Base-by-base conservation (phyloP, 2,797 vertebrate genomes). In the Characodon lateralis region DNA sequence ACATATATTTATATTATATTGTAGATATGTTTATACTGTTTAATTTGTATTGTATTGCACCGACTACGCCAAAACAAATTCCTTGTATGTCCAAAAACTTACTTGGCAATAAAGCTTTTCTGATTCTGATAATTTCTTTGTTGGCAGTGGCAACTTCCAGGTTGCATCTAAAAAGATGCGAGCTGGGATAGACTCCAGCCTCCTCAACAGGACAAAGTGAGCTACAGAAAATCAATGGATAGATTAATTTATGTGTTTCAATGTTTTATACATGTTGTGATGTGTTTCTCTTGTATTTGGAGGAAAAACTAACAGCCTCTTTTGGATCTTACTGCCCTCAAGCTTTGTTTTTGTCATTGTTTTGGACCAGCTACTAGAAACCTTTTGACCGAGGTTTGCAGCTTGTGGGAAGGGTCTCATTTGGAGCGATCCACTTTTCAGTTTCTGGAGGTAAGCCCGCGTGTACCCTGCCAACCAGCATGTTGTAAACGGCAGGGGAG, bases 221-320 rank as follows among this genome's bases (percentile, higher is more conserved):
- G 24, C 66, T 48, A 26, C 43, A 70, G 43, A 70, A 70, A 48
- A 48, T 70, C 0, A 53, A 53, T 18, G 66, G 43, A 46, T 1
- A 26, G 14, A 48, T 70, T n/a, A 24, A 46, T 48, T 48, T 46
- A 14, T n/a, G 24, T 66, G 35, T 16, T 48, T 70, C 26, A 70
- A 70, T 46, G 24, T 70, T 70, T 70, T 48, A 70, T 48, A 8
- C 9, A 14, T 28, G 13, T 70, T 3, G 13, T 70, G 66, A 70
- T 70, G 66, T 46, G n/a, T 48, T 55, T 53, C 13, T 55, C 50
- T 39, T 72, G 50, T 55, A 39, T 55, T 56, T 41, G 71, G 71
- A 35, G 12, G 66, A 43, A 13, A 26, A 46, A 46, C 9, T 24
- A 53, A 26, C 26, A 56, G 35, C 24, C 22, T 26, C 39, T 28